Evolutionary conservation across 1,140 invertebrate species (phyloP).

Genomic region (Cylas formicarius): DNA sequence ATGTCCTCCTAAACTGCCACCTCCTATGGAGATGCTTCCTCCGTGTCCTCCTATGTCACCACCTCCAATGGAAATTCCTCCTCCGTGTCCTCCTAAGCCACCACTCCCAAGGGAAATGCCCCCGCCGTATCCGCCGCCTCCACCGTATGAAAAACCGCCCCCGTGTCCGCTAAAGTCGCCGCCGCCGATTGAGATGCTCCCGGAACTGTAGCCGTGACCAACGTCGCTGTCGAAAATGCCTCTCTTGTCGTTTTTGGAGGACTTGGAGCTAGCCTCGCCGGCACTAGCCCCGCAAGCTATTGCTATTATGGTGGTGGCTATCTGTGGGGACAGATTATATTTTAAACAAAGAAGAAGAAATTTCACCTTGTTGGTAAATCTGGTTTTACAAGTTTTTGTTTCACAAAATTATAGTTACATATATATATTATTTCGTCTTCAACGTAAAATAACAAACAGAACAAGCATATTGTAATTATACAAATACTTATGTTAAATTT

Average conservation of each 20-base stretch:
- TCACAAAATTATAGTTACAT: too few relatives aligned
- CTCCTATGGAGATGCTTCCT: conserved; percentile 1
- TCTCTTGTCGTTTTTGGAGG: conserved; percentile 31
- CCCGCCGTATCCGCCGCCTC: conserved; percentile 18
- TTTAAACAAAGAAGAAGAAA: neutral
- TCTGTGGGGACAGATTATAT: conserved; percentile 23
- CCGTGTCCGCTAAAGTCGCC: conserved; percentile 9
- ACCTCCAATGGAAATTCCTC: conserved; percentile 28
- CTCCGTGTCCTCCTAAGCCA: conserved; percentile 25
- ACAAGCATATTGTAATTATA: too few relatives aligned
- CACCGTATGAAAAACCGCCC: conserved; percentile 24
- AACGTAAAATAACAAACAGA: too few relatives aligned
- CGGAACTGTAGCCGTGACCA: conserved; percentile 27
- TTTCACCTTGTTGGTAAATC: neutral
- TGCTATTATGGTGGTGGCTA: conserved; percentile 31
- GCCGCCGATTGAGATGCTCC: conserved; percentile 12
- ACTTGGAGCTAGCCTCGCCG: conserved; percentile 27
- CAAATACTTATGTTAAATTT: too few relatives aligned
- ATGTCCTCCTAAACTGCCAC: conserved; percentile 20
- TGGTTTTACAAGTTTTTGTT: conserved; percentile 1
- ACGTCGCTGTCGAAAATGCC: conserved; percentile 32
- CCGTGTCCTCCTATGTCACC: conserved; percentile 15
- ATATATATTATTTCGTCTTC: too few relatives aligned
- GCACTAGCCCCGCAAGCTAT: conserved; percentile 25
- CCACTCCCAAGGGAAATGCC: conserved; percentile 18